Evolutionary conservation across 35 echinoderm and acorn worm species (phyloP).

Genomic region (Heliocidaris erythrogramma): DNA sequence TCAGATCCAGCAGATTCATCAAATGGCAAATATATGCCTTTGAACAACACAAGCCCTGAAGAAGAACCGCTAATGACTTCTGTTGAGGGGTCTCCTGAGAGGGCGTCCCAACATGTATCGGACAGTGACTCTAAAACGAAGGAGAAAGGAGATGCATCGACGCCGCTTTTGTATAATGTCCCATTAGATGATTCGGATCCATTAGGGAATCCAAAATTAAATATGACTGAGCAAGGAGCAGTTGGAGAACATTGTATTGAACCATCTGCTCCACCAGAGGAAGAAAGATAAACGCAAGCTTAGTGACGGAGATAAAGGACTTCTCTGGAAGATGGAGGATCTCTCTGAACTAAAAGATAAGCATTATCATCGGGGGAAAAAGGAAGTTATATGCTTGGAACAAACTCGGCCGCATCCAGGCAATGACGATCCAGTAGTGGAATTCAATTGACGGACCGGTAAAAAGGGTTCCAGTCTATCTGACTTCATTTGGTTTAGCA

Average conservation of each 20-base stretch:
- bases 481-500: too few species aligned
- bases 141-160: background rate
- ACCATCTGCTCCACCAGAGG: background rate
- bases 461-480: too few species aligned
- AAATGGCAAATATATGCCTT: background rate
- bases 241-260: background rate
- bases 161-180: background rate
- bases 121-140: background rate
- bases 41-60: background rate
- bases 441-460: too few species aligned
- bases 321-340: too few species aligned
- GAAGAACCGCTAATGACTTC: background rate
- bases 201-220: background rate
- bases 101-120: background rate
- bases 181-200: background rate
- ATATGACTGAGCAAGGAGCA: background rate
- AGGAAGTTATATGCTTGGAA: too few species aligned
- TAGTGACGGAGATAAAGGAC: background rate
- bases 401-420: too few species aligned
- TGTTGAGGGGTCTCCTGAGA: background rate
- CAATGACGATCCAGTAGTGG: too few species aligned
- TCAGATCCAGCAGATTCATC: background rate
- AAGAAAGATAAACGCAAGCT: background rate
- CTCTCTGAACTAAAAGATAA: too few species aligned
- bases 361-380: too few species aligned